These are phyloP conservation scores for Sula dactylatra DNA, from an alignment of 2,113 vertebrate genomes.

Conservation along the genomic window DNA sequence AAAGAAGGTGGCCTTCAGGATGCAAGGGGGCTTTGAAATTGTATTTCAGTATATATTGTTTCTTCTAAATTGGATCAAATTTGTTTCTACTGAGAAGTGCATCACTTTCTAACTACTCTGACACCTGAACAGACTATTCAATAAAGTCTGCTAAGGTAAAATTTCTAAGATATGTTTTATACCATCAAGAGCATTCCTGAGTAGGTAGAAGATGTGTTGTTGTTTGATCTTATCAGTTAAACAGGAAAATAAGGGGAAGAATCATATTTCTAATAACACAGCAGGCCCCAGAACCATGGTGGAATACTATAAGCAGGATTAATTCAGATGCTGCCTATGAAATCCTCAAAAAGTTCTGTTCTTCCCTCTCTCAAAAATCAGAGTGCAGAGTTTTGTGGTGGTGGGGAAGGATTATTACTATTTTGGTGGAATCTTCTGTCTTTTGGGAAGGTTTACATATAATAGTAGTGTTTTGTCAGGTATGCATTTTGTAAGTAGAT, in stretches of 20 bases:
- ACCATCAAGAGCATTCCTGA: background rate
- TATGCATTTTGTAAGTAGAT: background rate
- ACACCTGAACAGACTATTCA: background rate
- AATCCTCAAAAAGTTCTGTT: background rate
- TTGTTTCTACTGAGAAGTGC: background rate
- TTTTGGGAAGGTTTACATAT: background rate
- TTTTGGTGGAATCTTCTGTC: background rate
- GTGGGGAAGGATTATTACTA: background rate
- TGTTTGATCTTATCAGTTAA: background rate
- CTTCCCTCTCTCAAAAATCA: background rate
- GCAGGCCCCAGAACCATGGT: background rate
- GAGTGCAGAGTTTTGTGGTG: background rate
- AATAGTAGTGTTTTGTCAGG: background rate
- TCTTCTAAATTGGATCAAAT: slow-evolving; percentile 15
- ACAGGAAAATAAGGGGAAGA: background rate
- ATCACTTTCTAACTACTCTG: background rate
- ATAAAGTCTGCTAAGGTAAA: background rate
- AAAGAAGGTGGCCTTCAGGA: background rate
- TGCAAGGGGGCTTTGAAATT: background rate
- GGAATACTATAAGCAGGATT: background rate
- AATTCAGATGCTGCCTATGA: background rate
- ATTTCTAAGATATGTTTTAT: background rate
- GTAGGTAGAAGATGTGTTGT: background rate
- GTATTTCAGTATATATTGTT: background rate
- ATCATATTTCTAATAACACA: background rate